These are phyloP conservation scores for Lottia scabra DNA, from an alignment of 2,888 invertebrate species.

Conservation along the genomic window DNA sequence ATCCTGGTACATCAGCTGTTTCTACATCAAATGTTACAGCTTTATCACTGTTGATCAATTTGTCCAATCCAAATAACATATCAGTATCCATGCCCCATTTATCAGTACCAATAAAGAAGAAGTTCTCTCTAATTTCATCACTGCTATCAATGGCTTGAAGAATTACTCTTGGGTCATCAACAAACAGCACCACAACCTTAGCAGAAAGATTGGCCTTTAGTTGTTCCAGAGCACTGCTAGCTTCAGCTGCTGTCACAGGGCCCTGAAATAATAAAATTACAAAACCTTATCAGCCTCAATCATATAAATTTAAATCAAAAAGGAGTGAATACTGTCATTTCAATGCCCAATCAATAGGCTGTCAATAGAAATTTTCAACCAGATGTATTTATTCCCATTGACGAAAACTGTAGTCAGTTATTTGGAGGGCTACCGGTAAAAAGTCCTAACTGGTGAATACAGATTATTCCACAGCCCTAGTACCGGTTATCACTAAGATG, in stretches of 20 bases:
- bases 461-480: too few relatives aligned
- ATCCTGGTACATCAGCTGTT: slow-evolving; percentile 59
- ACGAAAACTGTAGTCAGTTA: too few relatives aligned
- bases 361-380: too few relatives aligned
- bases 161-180: slow-evolving; percentile 51
- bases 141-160: slow-evolving; percentile 44
- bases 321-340: too few relatives aligned
- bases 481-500: too few relatives aligned
- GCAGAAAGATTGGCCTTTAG: slow-evolving; percentile 37
- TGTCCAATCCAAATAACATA: slow-evolving; percentile 34
- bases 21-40: slow-evolving; percentile 60
- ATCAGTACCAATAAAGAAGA: slow-evolving; percentile 60
- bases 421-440: too few relatives aligned
- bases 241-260: slow-evolving; percentile 35
- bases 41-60: slow-evolving; percentile 24
- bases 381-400: too few relatives aligned
- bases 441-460: too few relatives aligned
- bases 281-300: too few relatives aligned
- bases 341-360: too few relatives aligned
- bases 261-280: slow-evolving; percentile 20
- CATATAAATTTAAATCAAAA: too few relatives aligned
- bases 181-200: slow-evolving; percentile 53
- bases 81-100: slow-evolving; percentile 56
- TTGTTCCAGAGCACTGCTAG: slow-evolving; percentile 30
- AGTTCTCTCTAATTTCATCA: slow-evolving; percentile 27